A percentile compares a stretch with the other conserved stretches of the same genome.
Conservation (phyloP, 1,140 invertebrate species). For the Teleogryllus occipitalis region DNA sequence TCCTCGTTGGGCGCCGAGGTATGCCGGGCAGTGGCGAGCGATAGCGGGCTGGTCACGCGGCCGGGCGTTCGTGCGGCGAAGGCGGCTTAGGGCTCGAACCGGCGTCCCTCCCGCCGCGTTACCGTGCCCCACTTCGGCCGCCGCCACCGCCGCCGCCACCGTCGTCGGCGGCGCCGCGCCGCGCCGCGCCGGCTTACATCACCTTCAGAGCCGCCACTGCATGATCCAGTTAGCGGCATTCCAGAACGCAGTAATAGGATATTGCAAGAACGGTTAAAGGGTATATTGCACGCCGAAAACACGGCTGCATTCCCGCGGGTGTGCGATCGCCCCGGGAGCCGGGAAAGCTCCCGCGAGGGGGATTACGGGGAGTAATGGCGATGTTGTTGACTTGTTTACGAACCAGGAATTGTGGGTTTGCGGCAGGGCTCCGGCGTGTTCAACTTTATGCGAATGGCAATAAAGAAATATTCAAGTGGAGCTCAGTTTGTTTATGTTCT, state of each 20-base stretch:
- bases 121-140: neutral
- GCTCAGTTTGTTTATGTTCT: no score
- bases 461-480: no score
- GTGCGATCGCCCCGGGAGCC: no score
- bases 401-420: no score
- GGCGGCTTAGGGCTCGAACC: neutral
- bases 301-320: neutral
- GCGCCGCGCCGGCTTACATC: neutral
- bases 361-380: no score
- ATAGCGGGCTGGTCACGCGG: neutral
- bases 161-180: no score
- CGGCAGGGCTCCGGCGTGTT: no score
- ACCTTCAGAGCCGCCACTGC: neutral
- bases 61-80: neutral
- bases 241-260: neutral
- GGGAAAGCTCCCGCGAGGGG: no score
- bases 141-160: no score
- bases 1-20: no score
- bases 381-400: no score
- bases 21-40: neutral
- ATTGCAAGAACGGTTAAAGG: neutral
- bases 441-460: no score
- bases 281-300: neutral
- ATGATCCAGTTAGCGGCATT: constrained; percentile 1
- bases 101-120: neutral